Percentiles rank a stretch among this genome's conserved stretches.
Evolutionary conservation across 2,888 invertebrate species (phyloP).

Genomic region (Andrena fulva): DNA sequence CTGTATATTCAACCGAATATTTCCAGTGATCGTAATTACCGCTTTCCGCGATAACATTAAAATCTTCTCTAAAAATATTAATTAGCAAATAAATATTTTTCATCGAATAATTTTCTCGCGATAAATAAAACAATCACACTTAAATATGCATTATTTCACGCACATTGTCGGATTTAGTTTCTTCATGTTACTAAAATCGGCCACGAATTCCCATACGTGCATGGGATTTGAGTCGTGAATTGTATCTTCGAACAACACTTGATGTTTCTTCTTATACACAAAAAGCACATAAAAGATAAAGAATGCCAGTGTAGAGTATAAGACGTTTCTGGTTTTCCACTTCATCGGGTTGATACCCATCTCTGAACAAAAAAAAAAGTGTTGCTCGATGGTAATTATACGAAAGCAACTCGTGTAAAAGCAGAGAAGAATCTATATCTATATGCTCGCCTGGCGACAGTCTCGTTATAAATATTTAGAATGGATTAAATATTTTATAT

Average conservation of each 20-base stretch:
- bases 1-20: conserved; percentile 88
- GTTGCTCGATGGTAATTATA: neutral
- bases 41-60: conserved; percentile 88
- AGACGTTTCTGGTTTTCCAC: conserved; percentile 80
- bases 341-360: conserved; percentile 81
- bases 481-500: neutral
- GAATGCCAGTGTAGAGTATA: conserved; percentile 67
- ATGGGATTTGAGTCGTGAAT: conserved; percentile 87
- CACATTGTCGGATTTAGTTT: conserved; percentile 91
- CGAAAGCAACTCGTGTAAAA: neutral
- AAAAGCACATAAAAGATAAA: conserved; percentile 74
- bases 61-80: conserved; percentile 86
- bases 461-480: neutral
- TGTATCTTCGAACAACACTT: conserved; percentile 82
- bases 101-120: no score
- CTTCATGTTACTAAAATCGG: conserved; percentile 91
- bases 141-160: conserved; percentile 79
- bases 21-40: conserved; percentile 90
- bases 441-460: neutral
- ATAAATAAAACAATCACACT: conserved; percentile 4
- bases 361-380: conserved; percentile 28
- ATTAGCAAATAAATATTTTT: neutral
- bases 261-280: conserved; percentile 77
- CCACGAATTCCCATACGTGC: conserved; percentile 90
- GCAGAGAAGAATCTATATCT: neutral